Base-by-base conservation (phyloP, 2,113 vertebrate species). In the Thunnus thynnus region DNA sequence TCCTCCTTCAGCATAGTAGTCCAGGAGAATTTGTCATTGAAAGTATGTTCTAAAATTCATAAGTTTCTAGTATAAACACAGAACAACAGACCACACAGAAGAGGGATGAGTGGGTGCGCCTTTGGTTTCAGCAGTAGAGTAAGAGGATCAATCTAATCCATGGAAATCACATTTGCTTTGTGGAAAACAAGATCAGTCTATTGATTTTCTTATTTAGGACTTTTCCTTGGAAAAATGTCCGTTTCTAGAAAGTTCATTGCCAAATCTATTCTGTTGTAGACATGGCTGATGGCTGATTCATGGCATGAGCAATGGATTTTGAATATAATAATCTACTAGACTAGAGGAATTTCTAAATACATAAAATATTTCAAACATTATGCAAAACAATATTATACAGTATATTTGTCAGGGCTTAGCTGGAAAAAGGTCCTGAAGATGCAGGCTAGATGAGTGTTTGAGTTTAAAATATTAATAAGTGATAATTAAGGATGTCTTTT, bases 141-240 rank as follows among this genome's bases (percentile, higher is more conserved):
- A 57, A 66, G 72, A 73, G 57, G 73, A 81, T 77, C 51, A 62
- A 30, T 80, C 20, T 30, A 61, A 85, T 85, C 79, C 72, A 82
- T 79, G 55, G 44, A 68, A 82, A 86, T 86, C 22, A 22, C 56
- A 46, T 84, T 86, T 60, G 61, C 77, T 58, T 44, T 55, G 56
- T 51, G 13, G 41, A 76, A 78, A 84, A 84, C 47, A 32, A 20
- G 32, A 81, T 78, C 51, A 78, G 65, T 3, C 47, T 20, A 86
- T 84, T 76, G 78, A 82, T 76, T 82, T 76, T 72, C 25, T 72
- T 46, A 63, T 84, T 54, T 30, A 13, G 20, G 72, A 77, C 20
- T 13, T 83, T 71, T 72, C 78, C 78, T 62, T 71, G 58, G 55
- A 84, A 87, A 83, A 32, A 2, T 14, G 9, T 8, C 8, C 3